Base-by-base conservation (phyloP, 2,888 invertebrate genomes). In the Anticlea derivata region DNA sequence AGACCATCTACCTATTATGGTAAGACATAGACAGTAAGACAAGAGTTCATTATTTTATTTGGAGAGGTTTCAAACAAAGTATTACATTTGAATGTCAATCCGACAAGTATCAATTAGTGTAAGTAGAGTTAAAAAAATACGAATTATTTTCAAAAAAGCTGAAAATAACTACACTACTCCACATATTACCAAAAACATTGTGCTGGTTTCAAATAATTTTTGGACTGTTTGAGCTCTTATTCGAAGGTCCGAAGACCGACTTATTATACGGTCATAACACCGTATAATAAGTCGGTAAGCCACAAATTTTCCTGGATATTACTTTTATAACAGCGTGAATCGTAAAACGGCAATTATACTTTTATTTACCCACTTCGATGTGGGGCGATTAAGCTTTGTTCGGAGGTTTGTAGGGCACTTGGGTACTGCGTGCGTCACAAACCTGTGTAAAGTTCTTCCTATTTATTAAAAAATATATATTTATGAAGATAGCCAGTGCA, bases 301-400 rank as follows among this genome's bases (percentile, higher is more conserved):
- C 41, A 47, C 51, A 40, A 39, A 35, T 46, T 47, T 26, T 24
- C 27, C 41, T 24, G 51, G 37, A 43, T 41, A 51, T 46, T 31
- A 46, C 31, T 39, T 48, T 52, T 44, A 47, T 46, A 46, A 46
- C 43, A 47, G 37, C 47, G 47, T 29, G 47, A 43, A 47, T 48
- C 38, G 43, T 52, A 48, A 48, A 52, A 52, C 38, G 48, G 43
- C 47, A 52, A 52, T 52, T 52, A 48, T 48, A 52, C 33, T 48
- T 52, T 52, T 52, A 48, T 52, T 38, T 52, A 52, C 41, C 33
- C 47, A 39, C 29, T 52, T 44, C 52, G 38, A 52, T 51, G 34
- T 47, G 30, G 22, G 35, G 31, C 40, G 35, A 41, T 51, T 51
- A 41, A 22, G 46, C 46, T 30, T 51, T 46, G 43, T 43, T 50